Conservation (phyloP, 2,888 invertebrate genomes). For the Drosophila borborema region DNA sequence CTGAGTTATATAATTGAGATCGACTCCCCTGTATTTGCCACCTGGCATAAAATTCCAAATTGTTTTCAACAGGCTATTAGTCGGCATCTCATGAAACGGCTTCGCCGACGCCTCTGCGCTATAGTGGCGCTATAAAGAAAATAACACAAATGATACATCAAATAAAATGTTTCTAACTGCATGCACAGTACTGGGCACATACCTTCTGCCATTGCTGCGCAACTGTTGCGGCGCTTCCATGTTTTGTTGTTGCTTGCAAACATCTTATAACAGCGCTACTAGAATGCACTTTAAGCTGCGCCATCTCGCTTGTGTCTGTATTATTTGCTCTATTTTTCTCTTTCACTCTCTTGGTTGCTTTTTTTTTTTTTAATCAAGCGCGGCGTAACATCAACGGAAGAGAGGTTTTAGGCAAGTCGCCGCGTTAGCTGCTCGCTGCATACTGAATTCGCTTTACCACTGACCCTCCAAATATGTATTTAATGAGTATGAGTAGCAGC, state of each 20-base stretch:
- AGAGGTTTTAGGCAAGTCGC: slow-evolving; percentile 10
- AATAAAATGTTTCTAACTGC: slow-evolving; percentile 7
- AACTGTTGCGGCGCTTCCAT: slow-evolving; percentile 13
- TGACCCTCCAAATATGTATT: slow-evolving; percentile 22
- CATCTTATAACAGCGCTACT: slow-evolving; percentile 18
- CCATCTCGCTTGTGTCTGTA: slow-evolving; percentile 29
- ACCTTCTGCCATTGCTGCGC: slow-evolving; percentile 38
- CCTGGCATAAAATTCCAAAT: slow-evolving; percentile 50
- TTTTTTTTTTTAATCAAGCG: background rate
- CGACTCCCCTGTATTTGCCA: slow-evolving; percentile 48
- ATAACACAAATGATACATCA: background rate
- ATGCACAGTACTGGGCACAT: slow-evolving; percentile 1
- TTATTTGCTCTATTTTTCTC: background rate
- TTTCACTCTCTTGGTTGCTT: background rate
- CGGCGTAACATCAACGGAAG: background rate
- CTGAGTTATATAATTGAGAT: slow-evolving; percentile 31
- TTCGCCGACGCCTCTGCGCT: slow-evolving; percentile 8
- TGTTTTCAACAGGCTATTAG: background rate
- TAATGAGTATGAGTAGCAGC: background rate
- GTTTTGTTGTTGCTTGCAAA: slow-evolving; percentile 28
- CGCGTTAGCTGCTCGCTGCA: slow-evolving; percentile 25
- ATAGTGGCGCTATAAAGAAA: slow-evolving; percentile 18
- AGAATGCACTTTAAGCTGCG: slow-evolving; percentile 32
- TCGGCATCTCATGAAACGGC: slow-evolving; percentile 42
- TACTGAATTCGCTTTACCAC: slow-evolving; percentile 40